Evolutionary conservation across 2,113 vertebrate genomes (phyloP).

Genomic region (Vulpes vulpes): DNA sequence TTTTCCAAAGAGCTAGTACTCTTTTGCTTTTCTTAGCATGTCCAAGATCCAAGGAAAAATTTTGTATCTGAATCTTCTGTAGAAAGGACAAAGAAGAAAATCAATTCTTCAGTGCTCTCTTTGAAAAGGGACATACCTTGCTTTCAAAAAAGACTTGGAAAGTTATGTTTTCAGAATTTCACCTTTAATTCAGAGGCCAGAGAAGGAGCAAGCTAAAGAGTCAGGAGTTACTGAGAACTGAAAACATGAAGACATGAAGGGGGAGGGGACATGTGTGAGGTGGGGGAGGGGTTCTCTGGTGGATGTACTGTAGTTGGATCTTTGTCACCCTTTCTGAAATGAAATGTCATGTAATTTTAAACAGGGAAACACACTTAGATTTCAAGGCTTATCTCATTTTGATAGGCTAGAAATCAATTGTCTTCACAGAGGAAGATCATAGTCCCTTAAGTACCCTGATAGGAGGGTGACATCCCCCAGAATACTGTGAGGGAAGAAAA

Average conservation of each 20-base stretch:
- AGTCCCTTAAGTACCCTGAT: neutral
- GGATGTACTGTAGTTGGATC: accelerated
- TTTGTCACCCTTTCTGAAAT: neutral
- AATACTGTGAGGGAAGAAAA: neutral
- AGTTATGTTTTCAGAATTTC: neutral
- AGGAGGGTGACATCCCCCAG: accelerated
- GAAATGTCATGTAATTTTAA: neutral
- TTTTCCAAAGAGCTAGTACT: neutral
- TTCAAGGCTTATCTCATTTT: neutral
- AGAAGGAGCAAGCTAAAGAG: neutral
- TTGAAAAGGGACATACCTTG: neutral
- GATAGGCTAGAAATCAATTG: neutral
- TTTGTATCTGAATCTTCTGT: neutral
- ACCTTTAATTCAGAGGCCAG: neutral
- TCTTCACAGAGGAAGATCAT: neutral
- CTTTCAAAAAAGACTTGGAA: neutral
- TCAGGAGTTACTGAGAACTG: neutral
- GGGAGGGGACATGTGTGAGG: accelerated
- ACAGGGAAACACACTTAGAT: neutral
- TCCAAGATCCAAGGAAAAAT: neutral
- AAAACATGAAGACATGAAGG: neutral
- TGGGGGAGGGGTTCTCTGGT: accelerated
- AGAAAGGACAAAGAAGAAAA: neutral
- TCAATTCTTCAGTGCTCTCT: neutral
- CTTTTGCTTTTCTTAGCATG: neutral